phyloP scores from a whole-genome alignment of 2,888 invertebrate species.

The Nomada goodeniana region DNA sequence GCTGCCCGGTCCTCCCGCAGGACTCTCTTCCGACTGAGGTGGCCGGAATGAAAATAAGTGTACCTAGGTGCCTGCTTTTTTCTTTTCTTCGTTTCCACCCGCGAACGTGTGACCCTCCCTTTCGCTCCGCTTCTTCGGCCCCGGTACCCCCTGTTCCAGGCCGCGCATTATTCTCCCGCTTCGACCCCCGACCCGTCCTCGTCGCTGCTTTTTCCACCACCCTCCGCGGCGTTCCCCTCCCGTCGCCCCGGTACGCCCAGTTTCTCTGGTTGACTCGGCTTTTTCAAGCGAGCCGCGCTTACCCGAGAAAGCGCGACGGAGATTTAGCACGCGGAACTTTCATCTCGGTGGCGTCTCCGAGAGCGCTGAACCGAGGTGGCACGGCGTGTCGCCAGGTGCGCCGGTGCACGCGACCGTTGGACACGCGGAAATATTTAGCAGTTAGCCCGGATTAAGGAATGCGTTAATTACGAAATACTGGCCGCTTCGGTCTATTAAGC shows the following conservation, averaged over 20 bases:
- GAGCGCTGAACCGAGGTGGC: constrained; percentile 49
- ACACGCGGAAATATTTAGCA: constrained; percentile 74
- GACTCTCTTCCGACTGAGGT: constrained; percentile 81
- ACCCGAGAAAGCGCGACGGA: constrained; percentile 50
- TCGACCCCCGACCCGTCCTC: neutral
- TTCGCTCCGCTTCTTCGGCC: constrained; percentile 57
- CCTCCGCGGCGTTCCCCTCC: neutral
- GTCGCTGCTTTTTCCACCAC: neutral
- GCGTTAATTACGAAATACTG: constrained; percentile 79
- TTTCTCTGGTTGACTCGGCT: constrained; percentile 40
- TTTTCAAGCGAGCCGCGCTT: constrained; percentile 62
- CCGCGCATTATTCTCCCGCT: constrained; percentile 43
- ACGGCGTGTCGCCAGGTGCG: constrained; percentile 41
- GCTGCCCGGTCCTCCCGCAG: constrained; percentile 80
- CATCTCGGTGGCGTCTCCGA: constrained; percentile 34
- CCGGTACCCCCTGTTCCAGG: constrained; percentile 22
- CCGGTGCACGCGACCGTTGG: constrained; percentile 13
- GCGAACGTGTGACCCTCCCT: constrained; percentile 30
- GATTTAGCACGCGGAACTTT: constrained; percentile 64
- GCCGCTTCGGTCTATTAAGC: constrained; percentile 65
- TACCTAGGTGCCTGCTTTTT: constrained; percentile 70
- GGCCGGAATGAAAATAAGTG: constrained; percentile 83
- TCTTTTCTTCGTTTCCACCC: constrained; percentile 68
- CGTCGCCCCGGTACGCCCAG: neutral
- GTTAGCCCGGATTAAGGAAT: constrained; percentile 78